Evolutionary conservation across 2,113 vertebrate genomes (phyloP), one percentile per base, ranked within the genome.

Genomic region (Colistium nudipinnis): DNA sequence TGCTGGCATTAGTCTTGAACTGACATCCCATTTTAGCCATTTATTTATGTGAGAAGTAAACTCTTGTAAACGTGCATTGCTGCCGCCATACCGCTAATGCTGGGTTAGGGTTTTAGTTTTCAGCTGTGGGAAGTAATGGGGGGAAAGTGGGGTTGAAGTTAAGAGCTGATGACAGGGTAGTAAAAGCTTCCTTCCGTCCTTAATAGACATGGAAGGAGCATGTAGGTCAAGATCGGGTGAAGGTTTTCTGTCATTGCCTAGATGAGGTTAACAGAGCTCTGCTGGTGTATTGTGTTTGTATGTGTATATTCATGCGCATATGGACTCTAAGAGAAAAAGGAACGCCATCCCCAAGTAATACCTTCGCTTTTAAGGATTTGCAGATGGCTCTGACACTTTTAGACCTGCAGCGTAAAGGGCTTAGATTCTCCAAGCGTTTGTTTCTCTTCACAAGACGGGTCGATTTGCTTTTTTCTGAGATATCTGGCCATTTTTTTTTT

Each of bases 201-300:
- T n/a, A n/a, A 59, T 14, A 55, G 80, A 61, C 11, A 16, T 11
- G 38, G 59, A 64, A 55, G 19, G 36, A 22, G 62, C 78, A 81
- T 77, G 80, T 69, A 64, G 74, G 82, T 71, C 74, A 75, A 48
- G 10, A 17, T 67, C 11, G 56, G 63, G 62, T 25, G 62, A 74
- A 30, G 55, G 25, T 7, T 36, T 30, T 8, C 43, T 22, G 62
- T 63, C 35, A 51, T 3, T 9, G 33, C 19, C 7, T 14, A 6
- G 33, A 64, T 52, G 24, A 43, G 12, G 12, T 16, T n/a, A 20
- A 57, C n/a, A 28, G 36, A 43, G 53, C 22, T 2, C 19, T 47
- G 9, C 19, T 13, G 4, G 43, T 3, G 4, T 12, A 1, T 45
- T 27, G 2, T 13, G 36, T 62, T 6, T 38, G 30, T 25, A 6